Conservation (phyloP, 2,888 invertebrate species). For the Hydrotaea diabolus region DNA sequence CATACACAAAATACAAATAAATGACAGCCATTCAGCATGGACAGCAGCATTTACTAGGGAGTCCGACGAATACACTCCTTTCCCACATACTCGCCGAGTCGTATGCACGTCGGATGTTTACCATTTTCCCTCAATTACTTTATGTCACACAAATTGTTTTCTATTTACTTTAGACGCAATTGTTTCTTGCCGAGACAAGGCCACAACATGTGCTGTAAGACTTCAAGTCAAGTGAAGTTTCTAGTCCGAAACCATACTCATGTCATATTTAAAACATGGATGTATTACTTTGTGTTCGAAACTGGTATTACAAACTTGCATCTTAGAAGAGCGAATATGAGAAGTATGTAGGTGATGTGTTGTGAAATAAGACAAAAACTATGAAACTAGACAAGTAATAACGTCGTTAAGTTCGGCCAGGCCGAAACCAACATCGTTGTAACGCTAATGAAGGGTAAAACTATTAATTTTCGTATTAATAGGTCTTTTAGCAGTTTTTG, state of each 20-base stretch:
- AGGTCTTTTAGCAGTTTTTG: too few species aligned
- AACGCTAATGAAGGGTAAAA: too few species aligned
- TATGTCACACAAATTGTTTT: constrained; percentile 6
- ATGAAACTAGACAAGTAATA: too few species aligned
- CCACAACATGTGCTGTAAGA: background rate
- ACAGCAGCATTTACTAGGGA: background rate
- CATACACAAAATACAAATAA: constrained; percentile 31
- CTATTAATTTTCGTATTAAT: too few species aligned
- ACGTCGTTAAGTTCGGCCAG: too few species aligned
- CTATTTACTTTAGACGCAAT: background rate
- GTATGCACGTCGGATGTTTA: background rate
- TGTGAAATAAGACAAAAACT: too few species aligned
- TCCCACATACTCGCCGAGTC: background rate
- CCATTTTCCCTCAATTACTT: constrained; percentile 24
- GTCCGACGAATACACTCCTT: background rate
- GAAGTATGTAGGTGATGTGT: too few species aligned
- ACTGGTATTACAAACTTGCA: too few species aligned
- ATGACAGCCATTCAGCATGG: background rate
- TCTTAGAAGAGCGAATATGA: too few species aligned
- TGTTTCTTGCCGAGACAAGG: background rate
- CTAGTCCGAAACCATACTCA: background rate
- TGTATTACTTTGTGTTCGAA: background rate
- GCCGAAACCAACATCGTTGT: too few species aligned
- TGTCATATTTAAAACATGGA: background rate
- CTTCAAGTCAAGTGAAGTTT: constrained; percentile 1